Base-by-base conservation (phyloP, 1,140 invertebrate species). In the Drosophila elegans region DNA sequence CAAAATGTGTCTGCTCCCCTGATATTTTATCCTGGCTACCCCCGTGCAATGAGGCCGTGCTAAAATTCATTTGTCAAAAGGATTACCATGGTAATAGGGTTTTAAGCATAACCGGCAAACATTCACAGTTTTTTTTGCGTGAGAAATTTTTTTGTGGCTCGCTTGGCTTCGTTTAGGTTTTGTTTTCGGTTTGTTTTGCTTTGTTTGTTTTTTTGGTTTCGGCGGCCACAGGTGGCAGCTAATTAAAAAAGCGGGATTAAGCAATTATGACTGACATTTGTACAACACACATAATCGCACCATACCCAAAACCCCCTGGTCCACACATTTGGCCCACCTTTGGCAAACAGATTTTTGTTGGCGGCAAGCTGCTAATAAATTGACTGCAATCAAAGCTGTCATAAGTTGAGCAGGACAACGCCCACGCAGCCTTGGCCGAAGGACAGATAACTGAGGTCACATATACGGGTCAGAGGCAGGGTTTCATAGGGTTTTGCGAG, bases 11-110 rank as follows among this genome's bases (percentile, higher is more conserved):
- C 1, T 1, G 6, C 29, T 1, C 29, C 29, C 29, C 29, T 32
- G 29, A 32, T 6, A 2, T 1, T 32, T 6, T 32, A 6, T 32
- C 29, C 29, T 6, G 4, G 7, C 29, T 1, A 32, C 29, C 5
- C 29, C 29, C 5, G 6, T 32, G 29, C 5, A 5, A 32, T 63
- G 66, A 44, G 66, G 45, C 62, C 71, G 71, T 78, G 84, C 78
- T 88, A 82, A 91, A 91, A 91, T 84, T 91, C 88, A 91, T 91
- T 90, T 90, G 86, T 90, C 88, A 90, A 86, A 90, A 78, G 82
- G 86, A 90, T 90, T 90, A 90, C 86, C 88, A 90, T 72, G 79
- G 86, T 90, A 90, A 90, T 90, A 90, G 80, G 86, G 86, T 80
- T 91, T 89, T 81, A 85, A 80, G 74, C 73, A 82, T 82, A 79